phyloP scores from a whole-genome alignment of 2,797 vertebrate species.

The Acipenser transmontanus region DNA sequence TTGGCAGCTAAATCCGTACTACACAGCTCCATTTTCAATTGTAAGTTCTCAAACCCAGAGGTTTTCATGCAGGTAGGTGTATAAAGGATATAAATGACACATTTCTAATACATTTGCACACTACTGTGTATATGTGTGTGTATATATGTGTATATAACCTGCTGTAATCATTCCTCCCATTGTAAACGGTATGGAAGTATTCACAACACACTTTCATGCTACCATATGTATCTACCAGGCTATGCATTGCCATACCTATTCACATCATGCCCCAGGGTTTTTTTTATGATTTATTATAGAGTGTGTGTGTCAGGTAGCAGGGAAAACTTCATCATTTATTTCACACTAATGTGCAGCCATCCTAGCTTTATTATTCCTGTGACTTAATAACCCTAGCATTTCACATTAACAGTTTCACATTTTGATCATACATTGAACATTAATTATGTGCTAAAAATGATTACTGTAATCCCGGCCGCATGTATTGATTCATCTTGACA shows the following conservation, averaged over 20 bases:
- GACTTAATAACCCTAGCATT: constrained; percentile 4
- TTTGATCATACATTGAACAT: neutral
- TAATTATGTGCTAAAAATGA: neutral
- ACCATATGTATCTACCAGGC: neutral
- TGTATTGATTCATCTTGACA: neutral
- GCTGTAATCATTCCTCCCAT: no score
- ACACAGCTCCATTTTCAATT: no score
- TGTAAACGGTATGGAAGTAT: neutral
- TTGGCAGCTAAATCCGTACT: no score
- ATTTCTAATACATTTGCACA: no score
- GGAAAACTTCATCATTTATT: neutral
- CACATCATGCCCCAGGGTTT: neutral
- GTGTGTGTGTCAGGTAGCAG: neutral
- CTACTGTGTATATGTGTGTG: no score
- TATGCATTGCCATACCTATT: neutral
- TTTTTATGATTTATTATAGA: neutral
- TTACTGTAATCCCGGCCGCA: neutral
- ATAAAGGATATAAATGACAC: no score
- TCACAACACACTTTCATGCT: neutral
- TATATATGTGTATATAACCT: no score
- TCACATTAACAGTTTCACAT: neutral
- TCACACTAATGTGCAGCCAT: no score
- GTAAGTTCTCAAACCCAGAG: no score
- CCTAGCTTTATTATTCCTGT: constrained; percentile 4
- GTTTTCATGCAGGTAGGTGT: no score